Conservation (phyloP, 2,113 vertebrate genomes). For the Myrmecophaga tridactyla region DNA sequence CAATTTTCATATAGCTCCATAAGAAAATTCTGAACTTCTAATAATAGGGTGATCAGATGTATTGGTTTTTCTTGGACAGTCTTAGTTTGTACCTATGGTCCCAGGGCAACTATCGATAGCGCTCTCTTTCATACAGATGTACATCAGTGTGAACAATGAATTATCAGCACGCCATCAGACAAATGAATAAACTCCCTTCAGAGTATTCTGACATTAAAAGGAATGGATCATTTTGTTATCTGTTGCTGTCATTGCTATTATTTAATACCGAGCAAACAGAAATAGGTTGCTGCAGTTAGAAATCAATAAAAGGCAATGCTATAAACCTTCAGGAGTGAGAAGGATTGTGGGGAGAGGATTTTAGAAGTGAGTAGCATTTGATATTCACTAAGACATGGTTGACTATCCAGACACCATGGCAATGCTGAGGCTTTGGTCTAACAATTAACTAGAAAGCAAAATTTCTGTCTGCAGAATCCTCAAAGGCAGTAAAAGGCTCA, state of each 20-base stretch:
- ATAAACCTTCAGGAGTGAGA: slow-evolving; percentile 31
- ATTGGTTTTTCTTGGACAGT: not conserved
- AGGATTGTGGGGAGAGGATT: slow-evolving; percentile 26
- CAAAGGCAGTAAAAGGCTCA: not conserved
- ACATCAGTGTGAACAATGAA: slow-evolving; percentile 15
- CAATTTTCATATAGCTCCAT: not conserved
- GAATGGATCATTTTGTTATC: slow-evolving; percentile 66
- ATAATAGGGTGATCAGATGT: not conserved
- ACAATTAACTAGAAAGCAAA: slow-evolving; percentile 46
- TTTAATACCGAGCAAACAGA: slow-evolving; percentile 63
- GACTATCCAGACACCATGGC: not conserved
- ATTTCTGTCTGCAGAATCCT: not conserved
- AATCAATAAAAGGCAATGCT: slow-evolving; percentile 67
- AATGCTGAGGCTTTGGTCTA: not conserved
- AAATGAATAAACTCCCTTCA: slow-evolving; percentile 61
- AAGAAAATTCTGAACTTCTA: not conserved
- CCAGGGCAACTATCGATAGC: slow-evolving; percentile 42
- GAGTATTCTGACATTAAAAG: slow-evolving; percentile 66
- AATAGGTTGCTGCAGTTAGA: slow-evolving; percentile 24
- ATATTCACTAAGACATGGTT: slow-evolving; percentile 10
- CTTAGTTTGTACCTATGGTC: not conserved
- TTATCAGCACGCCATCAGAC: slow-evolving; percentile 51
- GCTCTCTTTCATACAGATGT: slow-evolving; percentile 30
- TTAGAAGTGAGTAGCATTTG: slow-evolving; percentile 42
- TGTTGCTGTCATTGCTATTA: slow-evolving; percentile 62